Conservation (phyloP, 1,140 invertebrate species). For the Ceratitis capitata region DNA sequence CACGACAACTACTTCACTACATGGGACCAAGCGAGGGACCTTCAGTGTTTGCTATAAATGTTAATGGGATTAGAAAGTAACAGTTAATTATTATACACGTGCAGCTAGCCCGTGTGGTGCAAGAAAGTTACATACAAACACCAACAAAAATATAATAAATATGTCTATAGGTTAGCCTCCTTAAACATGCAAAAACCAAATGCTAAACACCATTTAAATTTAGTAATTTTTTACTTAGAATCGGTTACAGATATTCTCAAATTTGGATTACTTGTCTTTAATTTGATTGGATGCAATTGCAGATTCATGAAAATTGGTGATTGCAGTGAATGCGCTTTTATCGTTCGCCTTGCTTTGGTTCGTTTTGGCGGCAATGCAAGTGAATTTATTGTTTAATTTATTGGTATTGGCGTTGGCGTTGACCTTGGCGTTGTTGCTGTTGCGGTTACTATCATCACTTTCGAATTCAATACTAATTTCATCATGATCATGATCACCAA, state of each 20-base stretch:
- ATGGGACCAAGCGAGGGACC: too few species aligned
- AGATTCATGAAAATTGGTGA: neutral
- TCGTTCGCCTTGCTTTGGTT: conserved; percentile 22
- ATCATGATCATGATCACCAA: conserved; percentile 26
- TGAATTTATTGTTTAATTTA: neutral
- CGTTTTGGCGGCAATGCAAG: neutral
- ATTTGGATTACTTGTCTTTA: conserved; percentile 25
- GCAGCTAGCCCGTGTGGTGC: neutral
- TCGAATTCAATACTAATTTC: conserved; percentile 33
- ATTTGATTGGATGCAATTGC: neutral
- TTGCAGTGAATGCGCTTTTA: conserved; percentile 20
- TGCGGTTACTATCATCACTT: conserved; percentile 29
- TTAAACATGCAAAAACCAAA: neutral
- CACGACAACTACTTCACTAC: too few species aligned
- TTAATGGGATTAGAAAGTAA: neutral
- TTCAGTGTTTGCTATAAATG: neutral
- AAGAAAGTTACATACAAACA: neutral
- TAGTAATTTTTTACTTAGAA: too few species aligned
- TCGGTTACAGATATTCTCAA: neutral
- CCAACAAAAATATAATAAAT: neutral
- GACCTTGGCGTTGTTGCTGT: conserved; percentile 35
- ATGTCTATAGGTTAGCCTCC: neutral
- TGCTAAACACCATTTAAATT: neutral
- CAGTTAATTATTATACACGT: neutral
- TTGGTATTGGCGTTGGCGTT: conserved; percentile 11